Base-by-base conservation (phyloP, 1,140 invertebrate genomes). In the Anthonomus grandis region DNA sequence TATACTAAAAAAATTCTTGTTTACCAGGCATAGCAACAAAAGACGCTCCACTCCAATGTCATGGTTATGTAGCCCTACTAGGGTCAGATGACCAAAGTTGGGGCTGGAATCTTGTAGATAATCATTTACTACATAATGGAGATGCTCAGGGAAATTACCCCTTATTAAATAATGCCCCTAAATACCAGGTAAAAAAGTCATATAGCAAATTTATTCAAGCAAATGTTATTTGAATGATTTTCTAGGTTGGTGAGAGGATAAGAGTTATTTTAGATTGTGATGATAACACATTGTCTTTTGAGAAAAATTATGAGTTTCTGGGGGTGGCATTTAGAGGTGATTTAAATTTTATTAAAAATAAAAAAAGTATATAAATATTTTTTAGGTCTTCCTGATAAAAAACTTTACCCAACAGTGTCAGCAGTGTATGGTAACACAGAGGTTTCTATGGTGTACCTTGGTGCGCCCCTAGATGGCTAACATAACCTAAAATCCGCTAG, bases 401-500 rank as follows among this genome's bases (percentile, higher is more conserved):
- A 86, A 76, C 77, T 98, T 45, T 98, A 93, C 76, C 96, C 96
- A 53, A 91, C 95, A 57, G 91, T 98, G 55, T 97, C 95, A 52
- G 95, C 95, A 47, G 96, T 98, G 24, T 98, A 98, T 81, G 96
- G 95, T 58, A 98, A 98, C 74, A 98, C 95, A 23, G 96, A 98
- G 83, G 94, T 98, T n/a, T 97, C 95, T 19, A 98, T 98, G 95
- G 91, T 98, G n/a, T 98, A 98, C 75, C 77, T 97, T 62, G 96
- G 95, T 57, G 86, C 87, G 41, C 95, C 95, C 15, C 74, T 95
- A 65, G 94, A 97, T 84, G 95, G 95, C 71, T 95, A 86, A 87
- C 76, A 77, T 56, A 65, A 24, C 65, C 57, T 42, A 18, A 55
- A 55, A 34, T 39, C 12, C n/a, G 25, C 18, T 45, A 64, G 53